These are phyloP conservation scores for Hirtodrosophila duncani DNA, from an alignment of 2,888 invertebrate species.

Conservation along the genomic window DNA sequence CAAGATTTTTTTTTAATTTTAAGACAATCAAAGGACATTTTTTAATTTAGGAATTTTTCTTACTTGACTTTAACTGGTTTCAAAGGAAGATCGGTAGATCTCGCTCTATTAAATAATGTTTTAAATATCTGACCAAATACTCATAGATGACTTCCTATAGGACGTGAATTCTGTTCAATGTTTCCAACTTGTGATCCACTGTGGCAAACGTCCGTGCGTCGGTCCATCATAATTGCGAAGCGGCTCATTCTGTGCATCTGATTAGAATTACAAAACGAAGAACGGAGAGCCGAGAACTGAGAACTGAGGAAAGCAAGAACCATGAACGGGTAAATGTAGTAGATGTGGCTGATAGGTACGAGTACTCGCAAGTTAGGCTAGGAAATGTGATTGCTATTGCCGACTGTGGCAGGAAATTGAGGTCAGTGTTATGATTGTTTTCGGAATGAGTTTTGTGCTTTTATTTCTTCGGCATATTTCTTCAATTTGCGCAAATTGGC, in stretches of 20 bases:
- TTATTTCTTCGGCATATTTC: slow-evolving; percentile 32
- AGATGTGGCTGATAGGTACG: slow-evolving; percentile 22
- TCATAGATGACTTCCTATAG: too few relatives aligned
- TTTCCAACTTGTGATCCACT: slow-evolving; percentile 6
- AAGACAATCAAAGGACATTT: too few relatives aligned
- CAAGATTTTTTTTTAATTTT: too few relatives aligned
- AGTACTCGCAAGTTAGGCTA: slow-evolving; percentile 18
- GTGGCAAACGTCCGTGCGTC: slow-evolving; percentile 31
- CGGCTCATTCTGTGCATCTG: slow-evolving; percentile 49
- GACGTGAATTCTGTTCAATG: too few relatives aligned
- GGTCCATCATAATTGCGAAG: slow-evolving; percentile 57
- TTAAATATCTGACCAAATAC: too few relatives aligned
- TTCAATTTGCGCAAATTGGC: slow-evolving; percentile 53
- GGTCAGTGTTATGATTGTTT: slow-evolving; percentile 72
- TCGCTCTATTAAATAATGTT: too few relatives aligned
- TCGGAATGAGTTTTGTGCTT: slow-evolving; percentile 60
- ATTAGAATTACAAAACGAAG: slow-evolving; percentile 51
- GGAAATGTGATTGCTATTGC: slow-evolving; percentile 66
- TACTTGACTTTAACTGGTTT: too few relatives aligned
- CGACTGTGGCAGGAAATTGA: slow-evolving; percentile 71
- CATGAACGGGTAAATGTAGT: slow-evolving; percentile 4
- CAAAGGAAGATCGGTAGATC: too few relatives aligned
- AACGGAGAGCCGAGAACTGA: slow-evolving; percentile 9
- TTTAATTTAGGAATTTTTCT: too few relatives aligned
- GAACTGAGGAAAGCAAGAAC: slow-evolving; percentile 7